Base-by-base conservation (phyloP, 2,888 invertebrate species). In the Drosophila seclusa region DNA sequence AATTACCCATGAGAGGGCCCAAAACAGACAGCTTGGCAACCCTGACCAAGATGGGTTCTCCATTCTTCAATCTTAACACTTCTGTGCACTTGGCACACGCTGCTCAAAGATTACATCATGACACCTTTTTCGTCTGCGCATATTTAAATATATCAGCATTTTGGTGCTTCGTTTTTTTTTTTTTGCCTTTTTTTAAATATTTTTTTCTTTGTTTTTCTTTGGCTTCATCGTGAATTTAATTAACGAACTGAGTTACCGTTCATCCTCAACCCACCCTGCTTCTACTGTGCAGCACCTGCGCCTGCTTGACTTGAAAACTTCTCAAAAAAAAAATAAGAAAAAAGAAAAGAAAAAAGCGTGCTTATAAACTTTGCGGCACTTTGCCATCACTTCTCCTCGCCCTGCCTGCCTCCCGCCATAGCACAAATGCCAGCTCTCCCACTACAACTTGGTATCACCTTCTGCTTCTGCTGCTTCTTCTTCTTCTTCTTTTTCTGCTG, bases 301-400 rank as follows among this genome's bases (percentile, higher is more conserved):
- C 27, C 27, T 21, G 16, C 48, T 48, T 76, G 64, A 53, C 66
- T 80, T 72, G 21, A 71, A 64, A 80, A 78, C 64, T 78, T 78
- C 61, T 53, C 21, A 38, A 36, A 40, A 48, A 27, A 7, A 38
- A 38, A 27, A 58, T 0, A 2, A 18, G 18, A 8, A 1, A 10
- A n/a, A 3, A 21, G 1, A 11, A n/a, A 21, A 18, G 16, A 45
- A 45, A 73, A 68, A 58, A 78, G 29, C 61, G 27, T 54, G 48
- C 63, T 60, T 80, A 71, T 58, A 80, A 80, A 78, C 36, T 78
- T 78, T 80, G 68, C 62, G 77, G 73, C 62, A 72, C 80, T 72
- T 73, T 57, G 54, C 55, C 49, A 36, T 34, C 29, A n/a, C 18
- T n/a, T 38, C n/a, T 21, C 50, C 31, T 21, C 16, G 4, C 38